Conservation (phyloP, 35 echinoderm and acorn worm genomes). For the Acanthaster planci region DNA sequence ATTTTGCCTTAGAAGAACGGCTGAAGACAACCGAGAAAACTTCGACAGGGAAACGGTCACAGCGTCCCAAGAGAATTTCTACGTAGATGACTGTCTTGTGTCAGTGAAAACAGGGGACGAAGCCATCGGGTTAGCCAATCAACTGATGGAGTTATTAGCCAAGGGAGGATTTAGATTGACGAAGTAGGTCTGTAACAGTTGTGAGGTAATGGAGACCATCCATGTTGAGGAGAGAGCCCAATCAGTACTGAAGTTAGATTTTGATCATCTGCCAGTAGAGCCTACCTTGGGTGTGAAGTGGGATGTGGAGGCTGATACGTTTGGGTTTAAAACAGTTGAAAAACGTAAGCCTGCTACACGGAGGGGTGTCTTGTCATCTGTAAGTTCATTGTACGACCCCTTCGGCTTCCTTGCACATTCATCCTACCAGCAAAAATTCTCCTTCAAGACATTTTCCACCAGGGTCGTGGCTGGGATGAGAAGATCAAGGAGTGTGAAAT, state of each 20-base stretch:
- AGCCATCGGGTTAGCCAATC: neutral
- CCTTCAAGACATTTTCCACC: conserved; percentile 35
- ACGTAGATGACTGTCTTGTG: conserved; percentile 67
- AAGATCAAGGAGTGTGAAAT: neutral
- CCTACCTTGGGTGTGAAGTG: conserved; percentile 32
- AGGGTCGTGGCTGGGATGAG: conserved; percentile 37
- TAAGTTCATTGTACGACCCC: conserved; percentile 60
- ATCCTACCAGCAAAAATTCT: conserved; percentile 46
- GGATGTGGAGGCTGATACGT: conserved; percentile 36
- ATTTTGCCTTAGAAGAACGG: conserved; percentile 57
- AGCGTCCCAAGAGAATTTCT: conserved; percentile 35
- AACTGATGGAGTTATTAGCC: neutral
- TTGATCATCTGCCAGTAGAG: conserved; percentile 37
- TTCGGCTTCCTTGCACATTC: conserved; percentile 54
- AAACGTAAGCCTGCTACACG: conserved; percentile 44
- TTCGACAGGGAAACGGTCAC: conserved; percentile 16
- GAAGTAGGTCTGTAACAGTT: conserved; percentile 37
- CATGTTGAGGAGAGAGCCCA: conserved; percentile 25
- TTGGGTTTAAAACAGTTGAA: conserved; percentile 50
- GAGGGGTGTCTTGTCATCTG: conserved; percentile 55
- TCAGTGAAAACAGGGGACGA: conserved; percentile 44
- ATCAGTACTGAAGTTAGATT: conserved; percentile 5
- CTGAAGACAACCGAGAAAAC: conserved; percentile 15
- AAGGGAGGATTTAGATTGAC: conserved; percentile 34
- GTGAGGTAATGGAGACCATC: conserved; percentile 28